Evolutionary conservation across 2,888 invertebrate species (phyloP).

Genomic region (Ophioninae sp.): DNA sequence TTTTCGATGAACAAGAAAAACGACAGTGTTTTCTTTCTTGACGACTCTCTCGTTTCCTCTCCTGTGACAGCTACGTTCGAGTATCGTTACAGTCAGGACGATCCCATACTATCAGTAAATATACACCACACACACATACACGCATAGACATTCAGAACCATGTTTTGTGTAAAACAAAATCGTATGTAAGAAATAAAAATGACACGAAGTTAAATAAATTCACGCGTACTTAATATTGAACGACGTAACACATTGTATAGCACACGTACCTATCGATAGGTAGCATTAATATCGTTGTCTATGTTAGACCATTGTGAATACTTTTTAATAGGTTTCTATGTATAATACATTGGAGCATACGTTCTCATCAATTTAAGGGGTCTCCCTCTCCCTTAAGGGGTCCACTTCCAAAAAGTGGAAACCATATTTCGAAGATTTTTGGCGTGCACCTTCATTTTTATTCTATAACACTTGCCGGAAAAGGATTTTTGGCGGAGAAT

Average conservation of each 20-base stretch:
- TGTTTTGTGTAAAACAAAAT: background rate
- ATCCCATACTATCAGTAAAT: slow-evolving; percentile 18
- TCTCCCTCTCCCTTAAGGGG: background rate
- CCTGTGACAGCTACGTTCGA: slow-evolving; percentile 40
- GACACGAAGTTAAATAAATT: slow-evolving; percentile 33
- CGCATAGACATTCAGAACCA: background rate
- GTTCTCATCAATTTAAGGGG: background rate
- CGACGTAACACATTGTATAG: slow-evolving; percentile 65
- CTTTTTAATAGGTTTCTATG: slow-evolving; percentile 78
- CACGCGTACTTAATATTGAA: slow-evolving; percentile 66
- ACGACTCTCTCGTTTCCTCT: slow-evolving; percentile 4
- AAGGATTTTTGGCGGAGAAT: no score
- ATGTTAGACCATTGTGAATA: slow-evolving; percentile 79
- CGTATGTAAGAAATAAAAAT: slow-evolving; percentile 6
- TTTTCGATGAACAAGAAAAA: slow-evolving; percentile 2
- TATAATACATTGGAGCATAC: slow-evolving; percentile 72
- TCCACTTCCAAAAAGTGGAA: no score
- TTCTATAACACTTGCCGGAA: no score
- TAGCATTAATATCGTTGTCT: slow-evolving; percentile 75
- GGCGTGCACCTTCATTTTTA: no score
- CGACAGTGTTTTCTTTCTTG: slow-evolving; percentile 5
- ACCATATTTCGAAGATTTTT: no score
- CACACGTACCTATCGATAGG: slow-evolving; percentile 64
- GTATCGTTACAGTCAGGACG: slow-evolving; percentile 26
- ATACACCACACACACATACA: slow-evolving; percentile 6